Evolutionary conservation across 2,797 vertebrate genomes (phyloP).

Genomic region (Acipenser ruthenus): DNA sequence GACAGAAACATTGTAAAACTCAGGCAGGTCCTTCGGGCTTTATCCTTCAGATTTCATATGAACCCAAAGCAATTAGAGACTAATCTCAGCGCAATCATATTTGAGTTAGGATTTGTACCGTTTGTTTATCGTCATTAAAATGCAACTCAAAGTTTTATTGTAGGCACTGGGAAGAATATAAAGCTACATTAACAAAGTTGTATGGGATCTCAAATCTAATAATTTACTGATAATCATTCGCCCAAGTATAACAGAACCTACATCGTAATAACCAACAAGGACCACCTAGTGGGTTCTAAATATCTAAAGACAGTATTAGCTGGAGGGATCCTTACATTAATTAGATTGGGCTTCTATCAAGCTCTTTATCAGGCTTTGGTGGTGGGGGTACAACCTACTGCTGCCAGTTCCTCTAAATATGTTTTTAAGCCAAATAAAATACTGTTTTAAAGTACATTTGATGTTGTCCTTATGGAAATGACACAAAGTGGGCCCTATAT

Average conservation of each 20-base stretch:
- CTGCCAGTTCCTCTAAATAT: too few species aligned
- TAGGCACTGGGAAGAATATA: slow-evolving; percentile 1
- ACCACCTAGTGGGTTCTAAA: slow-evolving; percentile 41
- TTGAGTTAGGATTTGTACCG: slow-evolving; percentile 73
- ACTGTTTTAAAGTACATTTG: too few species aligned
- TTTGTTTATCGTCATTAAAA: slow-evolving; percentile 68
- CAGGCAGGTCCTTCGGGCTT: slow-evolving; percentile 77
- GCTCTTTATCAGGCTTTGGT: too few species aligned
- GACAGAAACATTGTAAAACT: slow-evolving; percentile 77
- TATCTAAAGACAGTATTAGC: slow-evolving; percentile 69
- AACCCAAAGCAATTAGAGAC: slow-evolving; percentile 89
- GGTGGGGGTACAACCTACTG: too few species aligned
- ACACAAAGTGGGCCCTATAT: too few species aligned
- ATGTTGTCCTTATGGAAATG: too few species aligned
- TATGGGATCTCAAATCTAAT: slow-evolving; percentile 18
- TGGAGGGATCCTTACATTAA: not conserved
- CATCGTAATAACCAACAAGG: not conserved
- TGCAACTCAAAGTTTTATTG: slow-evolving; percentile 37
- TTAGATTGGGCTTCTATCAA: too few species aligned
- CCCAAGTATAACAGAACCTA: slow-evolving; percentile 32
- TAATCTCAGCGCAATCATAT: slow-evolving; percentile 87
- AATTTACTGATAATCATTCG: slow-evolving; percentile 13
- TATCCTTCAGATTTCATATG: slow-evolving; percentile 75
- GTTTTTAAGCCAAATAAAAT: too few species aligned
- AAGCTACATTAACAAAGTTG: slow-evolving; percentile 24